A percentile compares a stretch with the other conserved stretches of the same genome.
These are phyloP conservation scores for Muntiacus muntjak DNA, from an alignment of 2,113 vertebrate genomes.

Conservation along the genomic window DNA sequence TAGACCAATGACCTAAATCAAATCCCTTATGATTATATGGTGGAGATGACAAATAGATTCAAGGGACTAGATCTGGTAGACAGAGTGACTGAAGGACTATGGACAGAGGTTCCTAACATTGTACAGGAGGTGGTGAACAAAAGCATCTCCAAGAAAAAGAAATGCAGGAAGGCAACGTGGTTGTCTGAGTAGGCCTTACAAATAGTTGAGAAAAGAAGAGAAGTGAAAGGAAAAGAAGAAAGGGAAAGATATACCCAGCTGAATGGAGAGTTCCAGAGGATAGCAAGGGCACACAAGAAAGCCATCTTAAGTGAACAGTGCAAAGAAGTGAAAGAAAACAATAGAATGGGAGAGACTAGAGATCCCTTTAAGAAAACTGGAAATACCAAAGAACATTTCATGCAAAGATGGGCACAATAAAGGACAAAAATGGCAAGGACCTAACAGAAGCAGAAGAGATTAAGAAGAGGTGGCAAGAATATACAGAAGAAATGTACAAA, in stretches of 20 bases:
- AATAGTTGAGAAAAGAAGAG: not conserved
- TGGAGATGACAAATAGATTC: not conserved
- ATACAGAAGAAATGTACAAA: not conserved
- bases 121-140: not conserved
- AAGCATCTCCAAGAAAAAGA: not conserved
- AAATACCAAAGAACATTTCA: not conserved
- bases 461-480: not conserved
- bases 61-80: not conserved
- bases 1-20: not conserved
- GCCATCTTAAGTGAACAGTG: not conserved
- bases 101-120: not conserved
- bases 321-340: not conserved
- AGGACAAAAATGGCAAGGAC: not conserved
- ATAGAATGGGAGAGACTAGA: not conserved
- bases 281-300: not conserved
- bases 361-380: not conserved
- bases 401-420: not conserved
- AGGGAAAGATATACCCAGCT: not conserved
- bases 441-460: not conserved
- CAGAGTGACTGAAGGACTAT: not conserved
- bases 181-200: not conserved
- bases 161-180: not conserved
- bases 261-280: not conserved
- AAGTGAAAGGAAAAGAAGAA: not conserved
- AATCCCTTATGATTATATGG: not conserved